Conservation (phyloP, 2,888 invertebrate species). For the Hanleya hanleyi region DNA sequence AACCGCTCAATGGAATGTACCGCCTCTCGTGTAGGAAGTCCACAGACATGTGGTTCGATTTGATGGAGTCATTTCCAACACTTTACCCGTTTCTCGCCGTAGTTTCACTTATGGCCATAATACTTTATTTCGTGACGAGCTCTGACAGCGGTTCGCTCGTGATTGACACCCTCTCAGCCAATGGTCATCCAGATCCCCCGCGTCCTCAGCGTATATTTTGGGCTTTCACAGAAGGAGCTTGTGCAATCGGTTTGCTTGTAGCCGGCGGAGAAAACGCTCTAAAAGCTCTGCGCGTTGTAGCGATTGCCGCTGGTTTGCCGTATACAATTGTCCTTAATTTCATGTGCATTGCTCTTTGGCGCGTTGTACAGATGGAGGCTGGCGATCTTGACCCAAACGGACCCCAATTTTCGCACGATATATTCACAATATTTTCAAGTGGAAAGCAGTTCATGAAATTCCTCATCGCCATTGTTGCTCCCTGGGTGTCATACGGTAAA, state of each 20-base stretch:
- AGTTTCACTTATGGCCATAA: neutral
- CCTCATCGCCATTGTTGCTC: neutral
- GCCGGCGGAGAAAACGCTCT: slow-evolving; percentile 1
- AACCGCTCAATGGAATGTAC: neutral
- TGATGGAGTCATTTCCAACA: neutral
- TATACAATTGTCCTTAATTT: slow-evolving; percentile 7
- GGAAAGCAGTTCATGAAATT: neutral
- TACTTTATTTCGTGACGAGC: slow-evolving; percentile 10
- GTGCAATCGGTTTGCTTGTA: neutral
- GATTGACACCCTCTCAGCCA: neutral
- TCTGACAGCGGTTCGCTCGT: slow-evolving; percentile 9
- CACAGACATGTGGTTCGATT: slow-evolving; percentile 1
- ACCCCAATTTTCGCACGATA: neutral
- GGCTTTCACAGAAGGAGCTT: slow-evolving; percentile 5
- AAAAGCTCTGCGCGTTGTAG: neutral
- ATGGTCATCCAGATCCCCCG: slow-evolving; percentile 6
- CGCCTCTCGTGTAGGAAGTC: neutral
- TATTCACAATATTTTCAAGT: neutral
- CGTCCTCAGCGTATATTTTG: slow-evolving; percentile 1
- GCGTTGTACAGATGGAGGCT: neutral
- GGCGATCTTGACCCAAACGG: neutral
- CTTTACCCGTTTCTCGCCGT: neutral
- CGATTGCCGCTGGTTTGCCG: slow-evolving; percentile 7
- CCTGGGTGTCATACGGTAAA: neutral
- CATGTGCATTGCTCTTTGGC: neutral